Percentiles rank a stretch among this genome's conserved stretches.
Conservation (phyloP, 2,113 vertebrate species). For the Edolisoma coerulescens region DNA sequence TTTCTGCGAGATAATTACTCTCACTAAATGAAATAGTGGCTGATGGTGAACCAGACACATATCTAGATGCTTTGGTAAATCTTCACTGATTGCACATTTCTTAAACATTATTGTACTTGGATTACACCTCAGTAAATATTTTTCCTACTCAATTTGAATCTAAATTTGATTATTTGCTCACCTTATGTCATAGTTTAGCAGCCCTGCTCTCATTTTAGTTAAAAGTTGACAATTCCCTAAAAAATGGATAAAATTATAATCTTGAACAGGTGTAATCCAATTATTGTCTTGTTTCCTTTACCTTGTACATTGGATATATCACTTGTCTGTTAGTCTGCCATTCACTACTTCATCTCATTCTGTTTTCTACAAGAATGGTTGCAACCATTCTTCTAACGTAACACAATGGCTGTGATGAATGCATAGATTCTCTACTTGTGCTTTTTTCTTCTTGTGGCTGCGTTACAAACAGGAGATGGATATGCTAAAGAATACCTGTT, state of each 20-base stretch:
- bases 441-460: slow-evolving; percentile 98
- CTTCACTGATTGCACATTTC: slow-evolving; percentile 62
- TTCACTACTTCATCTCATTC: slow-evolving; percentile 77
- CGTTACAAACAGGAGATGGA: slow-evolving; percentile 96
- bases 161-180: background rate
- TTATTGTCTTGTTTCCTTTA: slow-evolving; percentile 61
- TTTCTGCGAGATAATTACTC: background rate
- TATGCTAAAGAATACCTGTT: slow-evolving; percentile 99
- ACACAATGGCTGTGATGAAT: slow-evolving; percentile 91
- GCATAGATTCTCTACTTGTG: slow-evolving; percentile 98
- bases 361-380: slow-evolving; percentile 83
- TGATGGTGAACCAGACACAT: background rate
- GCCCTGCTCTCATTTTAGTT: no score
- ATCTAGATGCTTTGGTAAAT: background rate
- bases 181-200: background rate
- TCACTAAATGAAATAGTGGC: background rate
- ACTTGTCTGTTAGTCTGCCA: slow-evolving; percentile 74
- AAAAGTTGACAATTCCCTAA: background rate
- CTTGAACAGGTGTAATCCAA: slow-evolving; percentile 79
- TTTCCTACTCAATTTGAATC: background rate
- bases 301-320: slow-evolving; percentile 58
- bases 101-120: slow-evolving; percentile 83
- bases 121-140: slow-evolving; percentile 70
- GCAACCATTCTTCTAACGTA: slow-evolving; percentile 81
- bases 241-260: background rate